Conservation (phyloP, 2,797 vertebrate species). For the Tragopan temminckii region DNA sequence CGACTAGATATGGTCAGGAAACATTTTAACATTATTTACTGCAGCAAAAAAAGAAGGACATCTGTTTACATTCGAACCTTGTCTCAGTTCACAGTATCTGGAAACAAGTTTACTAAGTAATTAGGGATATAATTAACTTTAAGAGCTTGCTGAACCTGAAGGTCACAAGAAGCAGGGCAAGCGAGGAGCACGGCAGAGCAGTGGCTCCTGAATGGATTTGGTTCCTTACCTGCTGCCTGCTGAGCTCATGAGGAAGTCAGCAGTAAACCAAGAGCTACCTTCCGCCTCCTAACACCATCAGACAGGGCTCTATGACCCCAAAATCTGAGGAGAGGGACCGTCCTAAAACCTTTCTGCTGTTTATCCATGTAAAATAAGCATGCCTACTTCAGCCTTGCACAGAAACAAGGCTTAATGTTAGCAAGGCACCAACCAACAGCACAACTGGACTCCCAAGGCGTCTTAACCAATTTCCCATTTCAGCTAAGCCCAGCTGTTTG, state of each 20-base stretch:
- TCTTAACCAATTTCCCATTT: neutral
- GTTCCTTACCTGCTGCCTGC: neutral
- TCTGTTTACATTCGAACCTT: neutral
- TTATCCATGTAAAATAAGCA: neutral
- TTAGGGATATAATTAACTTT: constrained; percentile 17
- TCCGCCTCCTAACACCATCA: neutral
- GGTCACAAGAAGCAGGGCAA: neutral
- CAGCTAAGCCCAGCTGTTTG: neutral
- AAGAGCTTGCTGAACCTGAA: constrained; percentile 8
- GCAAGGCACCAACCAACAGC: neutral
- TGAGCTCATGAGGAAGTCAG: neutral
- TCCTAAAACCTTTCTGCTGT: neutral
- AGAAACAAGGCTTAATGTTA: neutral
- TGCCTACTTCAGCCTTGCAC: neutral
- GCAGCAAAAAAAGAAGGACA: neutral
- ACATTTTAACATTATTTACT: neutral
- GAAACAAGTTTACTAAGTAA: neutral
- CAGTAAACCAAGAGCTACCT: neutral
- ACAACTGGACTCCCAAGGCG: neutral
- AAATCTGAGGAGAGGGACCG: neutral
- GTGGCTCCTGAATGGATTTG: neutral
- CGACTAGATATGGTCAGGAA: neutral
- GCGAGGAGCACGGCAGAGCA: neutral
- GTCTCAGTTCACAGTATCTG: neutral
- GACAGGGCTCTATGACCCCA: neutral